A percentile compares a stretch with the other conserved stretches of the same genome.
phyloP scores from a whole-genome alignment of 1,140 invertebrate species.

The Formica exsecta region DNA sequence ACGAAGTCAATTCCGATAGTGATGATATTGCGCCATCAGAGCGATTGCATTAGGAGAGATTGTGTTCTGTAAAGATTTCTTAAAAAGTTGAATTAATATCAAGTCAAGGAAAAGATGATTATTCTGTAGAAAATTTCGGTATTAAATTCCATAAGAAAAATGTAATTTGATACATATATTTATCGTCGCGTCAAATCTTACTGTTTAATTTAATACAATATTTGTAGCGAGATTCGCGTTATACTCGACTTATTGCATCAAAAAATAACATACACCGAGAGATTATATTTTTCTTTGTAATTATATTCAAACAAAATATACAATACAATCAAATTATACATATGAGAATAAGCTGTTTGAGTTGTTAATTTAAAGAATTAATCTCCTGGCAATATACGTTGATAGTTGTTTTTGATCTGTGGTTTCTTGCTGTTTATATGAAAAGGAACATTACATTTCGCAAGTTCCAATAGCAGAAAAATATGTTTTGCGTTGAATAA shows the following conservation, averaged over 20 bases:
- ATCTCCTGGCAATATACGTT: neutral
- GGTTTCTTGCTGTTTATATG: neutral
- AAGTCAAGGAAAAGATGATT: neutral
- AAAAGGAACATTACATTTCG: slow-evolving; percentile 24
- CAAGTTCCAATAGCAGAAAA: slow-evolving; percentile 51
- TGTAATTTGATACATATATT: neutral
- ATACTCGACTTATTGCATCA: neutral
- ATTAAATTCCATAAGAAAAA: neutral
- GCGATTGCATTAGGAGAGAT: slow-evolving; percentile 41
- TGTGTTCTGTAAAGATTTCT: neutral
- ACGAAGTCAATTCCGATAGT: slow-evolving; percentile 23
- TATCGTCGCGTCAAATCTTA: neutral
- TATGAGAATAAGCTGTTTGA: neutral
- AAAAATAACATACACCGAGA: neutral
- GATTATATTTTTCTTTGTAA: neutral
- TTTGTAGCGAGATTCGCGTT: neutral
- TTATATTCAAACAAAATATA: neutral
- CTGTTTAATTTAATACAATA: slow-evolving; percentile 33
- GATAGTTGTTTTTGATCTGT: neutral
- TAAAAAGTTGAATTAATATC: slow-evolving; percentile 6
- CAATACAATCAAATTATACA: neutral
- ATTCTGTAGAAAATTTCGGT: neutral
- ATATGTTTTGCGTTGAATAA: slow-evolving; percentile 37
- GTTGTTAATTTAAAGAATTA: neutral
- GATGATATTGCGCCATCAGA: slow-evolving; percentile 14